Conservation (phyloP, 2,113 vertebrate genomes). For the Trochalopteron elliotii region DNA sequence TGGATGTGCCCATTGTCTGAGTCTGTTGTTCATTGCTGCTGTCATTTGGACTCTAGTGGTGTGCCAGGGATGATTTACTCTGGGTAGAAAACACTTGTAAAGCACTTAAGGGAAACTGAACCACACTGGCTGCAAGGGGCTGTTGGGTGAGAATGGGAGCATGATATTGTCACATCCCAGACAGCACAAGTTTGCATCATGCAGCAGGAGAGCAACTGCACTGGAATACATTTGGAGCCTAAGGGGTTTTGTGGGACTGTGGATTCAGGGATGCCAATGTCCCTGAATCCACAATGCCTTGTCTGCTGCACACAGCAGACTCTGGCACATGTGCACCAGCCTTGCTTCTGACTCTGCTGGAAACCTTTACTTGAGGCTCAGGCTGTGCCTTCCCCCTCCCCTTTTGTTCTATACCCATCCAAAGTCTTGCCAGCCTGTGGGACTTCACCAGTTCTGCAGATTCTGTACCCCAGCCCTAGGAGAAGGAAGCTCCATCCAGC, state of each 20-base stretch:
- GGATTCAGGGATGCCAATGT: background rate
- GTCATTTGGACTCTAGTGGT: background rate
- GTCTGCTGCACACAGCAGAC: background rate
- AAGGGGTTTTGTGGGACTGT: background rate
- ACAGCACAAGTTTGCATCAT: background rate
- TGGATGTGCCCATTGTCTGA: background rate
- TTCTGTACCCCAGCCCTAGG: background rate
- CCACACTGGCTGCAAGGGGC: background rate
- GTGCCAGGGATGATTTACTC: background rate
- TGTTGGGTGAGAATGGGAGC: background rate
- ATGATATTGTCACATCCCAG: background rate
- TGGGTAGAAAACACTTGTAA: background rate
- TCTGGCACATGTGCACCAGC: accelerated
- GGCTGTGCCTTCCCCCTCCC: background rate
- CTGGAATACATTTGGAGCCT: background rate
- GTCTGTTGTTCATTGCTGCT: background rate
- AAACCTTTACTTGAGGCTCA: background rate
- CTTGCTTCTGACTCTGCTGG: background rate
- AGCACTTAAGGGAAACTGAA: background rate
- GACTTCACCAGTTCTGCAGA: background rate
- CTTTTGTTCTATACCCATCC: background rate
- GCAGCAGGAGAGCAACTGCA: background rate
- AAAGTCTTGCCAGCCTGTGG: background rate
- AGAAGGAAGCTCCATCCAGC: background rate
- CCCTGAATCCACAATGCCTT: too few relatives aligned